Evolutionary conservation across 2,888 invertebrate genomes (phyloP).

Genomic region (Cremastobaeus sp.): DNA sequence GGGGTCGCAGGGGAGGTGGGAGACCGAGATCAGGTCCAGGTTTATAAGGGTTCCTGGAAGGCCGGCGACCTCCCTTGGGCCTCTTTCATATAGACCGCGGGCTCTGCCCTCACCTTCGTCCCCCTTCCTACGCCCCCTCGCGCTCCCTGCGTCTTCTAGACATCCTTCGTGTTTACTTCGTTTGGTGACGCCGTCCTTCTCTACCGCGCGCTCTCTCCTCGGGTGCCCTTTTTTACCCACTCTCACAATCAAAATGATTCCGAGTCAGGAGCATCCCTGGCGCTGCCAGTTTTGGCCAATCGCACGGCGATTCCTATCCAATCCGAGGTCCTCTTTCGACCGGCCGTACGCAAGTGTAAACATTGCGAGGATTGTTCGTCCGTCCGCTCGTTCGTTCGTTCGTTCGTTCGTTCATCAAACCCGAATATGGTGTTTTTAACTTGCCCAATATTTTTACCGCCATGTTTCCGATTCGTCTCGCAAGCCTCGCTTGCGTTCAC

Average conservation of each 20-base stretch:
- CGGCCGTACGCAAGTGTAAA: conserved; percentile 5
- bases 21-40: conserved; percentile 71
- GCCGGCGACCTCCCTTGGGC: conserved; percentile 75
- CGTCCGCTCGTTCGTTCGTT: too few species aligned
- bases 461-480: too few species aligned
- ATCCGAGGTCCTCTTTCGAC: not conserved
- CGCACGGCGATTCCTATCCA: not conserved
- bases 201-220: conserved; percentile 9
- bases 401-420: not conserved
- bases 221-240: conserved; percentile 28
- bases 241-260: conserved; percentile 48
- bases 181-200: conserved; percentile 40
- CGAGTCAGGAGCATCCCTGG: conserved; percentile 27
- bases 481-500: too few species aligned
- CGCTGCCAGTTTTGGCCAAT: conserved; percentile 23
- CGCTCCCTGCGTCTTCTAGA: conserved; percentile 59
- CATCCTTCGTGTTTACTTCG: conserved; percentile 58
- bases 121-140: conserved; percentile 26
- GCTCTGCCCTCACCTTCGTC: conserved; percentile 56
- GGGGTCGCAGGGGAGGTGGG: conserved; percentile 45
- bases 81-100: conserved; percentile 75
- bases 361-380: too few species aligned
- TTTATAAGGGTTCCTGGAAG: conserved; percentile 77
- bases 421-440: too few species aligned
- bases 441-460: too few species aligned